phyloP scores from a whole-genome alignment of 2,888 invertebrate genomes.

The Pollenia labialis region DNA sequence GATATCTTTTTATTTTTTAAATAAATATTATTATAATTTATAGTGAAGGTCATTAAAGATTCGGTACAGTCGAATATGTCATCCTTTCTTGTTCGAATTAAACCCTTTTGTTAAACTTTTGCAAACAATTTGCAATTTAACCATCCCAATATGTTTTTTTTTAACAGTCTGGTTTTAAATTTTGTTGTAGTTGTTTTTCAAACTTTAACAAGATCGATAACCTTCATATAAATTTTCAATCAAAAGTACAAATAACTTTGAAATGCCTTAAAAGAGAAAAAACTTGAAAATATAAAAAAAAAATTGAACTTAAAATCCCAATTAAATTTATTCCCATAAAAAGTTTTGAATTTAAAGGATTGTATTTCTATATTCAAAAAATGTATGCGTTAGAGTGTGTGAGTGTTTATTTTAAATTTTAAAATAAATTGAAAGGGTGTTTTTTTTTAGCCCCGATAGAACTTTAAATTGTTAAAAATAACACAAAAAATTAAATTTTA shows the following conservation, averaged over 20 bases:
- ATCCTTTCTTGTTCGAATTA: too few relatives aligned
- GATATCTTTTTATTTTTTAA: too few relatives aligned
- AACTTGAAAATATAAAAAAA: too few relatives aligned
- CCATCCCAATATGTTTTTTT: not conserved
- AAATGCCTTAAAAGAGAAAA: not conserved
- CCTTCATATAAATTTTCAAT: conserved; percentile 6
- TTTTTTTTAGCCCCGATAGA: too few relatives aligned
- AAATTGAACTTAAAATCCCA: conserved; percentile 2
- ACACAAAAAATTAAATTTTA: too few relatives aligned
- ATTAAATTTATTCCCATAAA: not conserved
- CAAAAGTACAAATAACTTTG: not conserved
- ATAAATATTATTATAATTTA: too few relatives aligned
- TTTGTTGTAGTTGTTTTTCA: too few relatives aligned
- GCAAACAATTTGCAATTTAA: not conserved
- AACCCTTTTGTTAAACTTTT: too few relatives aligned
- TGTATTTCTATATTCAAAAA: not conserved
- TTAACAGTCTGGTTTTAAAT: not conserved
- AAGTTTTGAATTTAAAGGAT: not conserved
- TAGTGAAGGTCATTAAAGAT: too few relatives aligned
- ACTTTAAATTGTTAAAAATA: too few relatives aligned
- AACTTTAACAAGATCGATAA: conserved; percentile 27
- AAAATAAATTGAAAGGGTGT: not conserved
- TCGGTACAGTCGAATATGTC: too few relatives aligned
- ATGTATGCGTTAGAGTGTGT: not conserved
- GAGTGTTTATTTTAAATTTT: not conserved